Evolutionary conservation across 2,797 vertebrate genomes (phyloP).

Genomic region (Malurus leucopterus): DNA sequence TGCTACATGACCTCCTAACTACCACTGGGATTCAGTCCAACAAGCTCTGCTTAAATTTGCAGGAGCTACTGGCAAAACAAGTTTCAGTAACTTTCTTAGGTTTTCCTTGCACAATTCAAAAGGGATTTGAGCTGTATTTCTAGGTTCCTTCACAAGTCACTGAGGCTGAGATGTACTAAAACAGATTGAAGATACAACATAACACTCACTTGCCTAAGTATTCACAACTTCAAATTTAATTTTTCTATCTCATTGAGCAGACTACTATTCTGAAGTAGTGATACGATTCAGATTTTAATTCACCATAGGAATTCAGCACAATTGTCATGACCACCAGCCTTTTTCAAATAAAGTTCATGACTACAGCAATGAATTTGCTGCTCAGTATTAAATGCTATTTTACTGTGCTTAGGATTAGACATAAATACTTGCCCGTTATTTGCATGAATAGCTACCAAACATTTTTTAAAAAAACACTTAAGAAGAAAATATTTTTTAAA

Average conservation of each 20-base stretch:
- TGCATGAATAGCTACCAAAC: neutral
- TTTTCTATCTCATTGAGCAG: neutral
- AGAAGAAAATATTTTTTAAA: neutral
- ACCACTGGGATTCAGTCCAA: neutral
- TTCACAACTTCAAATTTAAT: neutral
- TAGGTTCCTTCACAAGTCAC: neutral
- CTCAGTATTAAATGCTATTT: neutral
- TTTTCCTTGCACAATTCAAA: neutral
- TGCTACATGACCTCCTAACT: neutral
- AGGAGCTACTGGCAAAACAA: neutral
- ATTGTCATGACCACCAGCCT: neutral
- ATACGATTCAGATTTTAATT: neutral
- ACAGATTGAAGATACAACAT: neutral
- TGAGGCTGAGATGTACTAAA: neutral
- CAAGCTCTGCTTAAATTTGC: neutral
- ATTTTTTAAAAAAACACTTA: neutral
- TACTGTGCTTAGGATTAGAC: neutral
- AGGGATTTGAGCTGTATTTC: neutral
- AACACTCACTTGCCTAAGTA: fast-evolving
- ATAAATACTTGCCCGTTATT: neutral
- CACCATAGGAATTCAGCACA: neutral
- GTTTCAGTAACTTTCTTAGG: neutral
- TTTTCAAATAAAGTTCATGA: neutral
- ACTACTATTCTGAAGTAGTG: neutral
- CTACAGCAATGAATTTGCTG: neutral